phyloP scores from a whole-genome alignment of 2,113 vertebrate genomes.

The Centropus bengalensis region DNA sequence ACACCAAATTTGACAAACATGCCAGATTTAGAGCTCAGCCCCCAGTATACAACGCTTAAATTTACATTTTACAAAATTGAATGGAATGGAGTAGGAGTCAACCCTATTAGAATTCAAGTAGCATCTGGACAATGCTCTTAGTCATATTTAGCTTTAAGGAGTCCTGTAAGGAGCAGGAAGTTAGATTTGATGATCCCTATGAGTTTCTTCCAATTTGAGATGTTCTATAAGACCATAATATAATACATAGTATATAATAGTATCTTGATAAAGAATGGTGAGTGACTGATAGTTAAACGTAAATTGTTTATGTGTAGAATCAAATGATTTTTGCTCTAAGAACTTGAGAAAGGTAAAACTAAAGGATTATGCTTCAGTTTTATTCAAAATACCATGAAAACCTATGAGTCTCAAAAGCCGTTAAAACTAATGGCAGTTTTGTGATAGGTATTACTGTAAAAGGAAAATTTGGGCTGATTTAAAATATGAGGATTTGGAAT shows the following conservation, averaged over 20 bases:
- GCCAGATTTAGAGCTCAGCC: not conserved
- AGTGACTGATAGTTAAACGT: not conserved
- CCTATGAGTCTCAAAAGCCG: not conserved
- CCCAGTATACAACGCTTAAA: not conserved
- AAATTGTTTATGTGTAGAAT: not conserved
- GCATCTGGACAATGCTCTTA: not conserved
- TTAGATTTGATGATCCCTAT: not conserved
- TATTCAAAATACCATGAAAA: not conserved
- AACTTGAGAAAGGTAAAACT: not conserved
- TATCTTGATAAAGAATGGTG: not conserved
- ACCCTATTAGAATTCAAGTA: not conserved
- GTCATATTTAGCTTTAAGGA: not conserved
- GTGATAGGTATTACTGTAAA: not conserved
- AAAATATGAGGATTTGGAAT: not conserved
- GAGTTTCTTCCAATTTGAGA: not conserved
- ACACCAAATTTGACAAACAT: not conserved
- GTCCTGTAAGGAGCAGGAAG: not conserved
- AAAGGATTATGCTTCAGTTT: not conserved
- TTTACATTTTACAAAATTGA: not conserved
- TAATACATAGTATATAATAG: not conserved
- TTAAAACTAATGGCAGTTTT: not conserved
- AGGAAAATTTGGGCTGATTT: not conserved
- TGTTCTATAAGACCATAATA: not conserved
- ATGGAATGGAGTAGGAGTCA: no score
- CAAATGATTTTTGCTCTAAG: not conserved